Conservation (phyloP, 2,797 vertebrate species). For the Paguma larvata region DNA sequence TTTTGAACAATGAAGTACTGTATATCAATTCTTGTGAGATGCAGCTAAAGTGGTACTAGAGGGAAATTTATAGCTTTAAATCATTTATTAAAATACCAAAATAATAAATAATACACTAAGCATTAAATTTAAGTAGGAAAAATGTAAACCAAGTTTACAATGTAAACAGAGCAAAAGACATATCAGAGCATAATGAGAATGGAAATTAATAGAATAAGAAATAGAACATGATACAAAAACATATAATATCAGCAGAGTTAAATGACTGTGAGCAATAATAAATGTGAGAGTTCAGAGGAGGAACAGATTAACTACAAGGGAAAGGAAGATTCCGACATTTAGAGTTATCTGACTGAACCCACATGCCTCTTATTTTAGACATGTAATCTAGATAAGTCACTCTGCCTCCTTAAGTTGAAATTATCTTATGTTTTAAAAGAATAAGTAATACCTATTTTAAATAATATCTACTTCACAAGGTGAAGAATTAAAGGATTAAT, state of each 20-base stretch:
- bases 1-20: neutral
- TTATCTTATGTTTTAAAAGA: neutral
- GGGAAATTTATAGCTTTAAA: conserved; percentile 30
- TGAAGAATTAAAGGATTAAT: too few relatives aligned
- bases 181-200: neutral
- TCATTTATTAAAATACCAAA: neutral
- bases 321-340: neutral
- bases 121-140: neutral
- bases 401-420: neutral
- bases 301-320: neutral
- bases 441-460: neutral
- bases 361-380: neutral
- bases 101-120: neutral
- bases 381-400: neutral
- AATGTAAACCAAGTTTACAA: neutral
- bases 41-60: conserved; percentile 32
- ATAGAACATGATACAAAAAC: neutral
- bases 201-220: conserved; percentile 15
- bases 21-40: neutral
- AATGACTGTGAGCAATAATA: neutral
- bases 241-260: neutral
- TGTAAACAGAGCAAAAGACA: neutral
- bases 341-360: neutral
- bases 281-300: neutral
- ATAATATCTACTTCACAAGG: neutral